A percentile compares a stretch with the other conserved stretches of the same genome.
These are phyloP conservation scores for Hozukius guyotensis DNA, from an alignment of 2,797 vertebrate genomes.

Conservation along the genomic window DNA sequence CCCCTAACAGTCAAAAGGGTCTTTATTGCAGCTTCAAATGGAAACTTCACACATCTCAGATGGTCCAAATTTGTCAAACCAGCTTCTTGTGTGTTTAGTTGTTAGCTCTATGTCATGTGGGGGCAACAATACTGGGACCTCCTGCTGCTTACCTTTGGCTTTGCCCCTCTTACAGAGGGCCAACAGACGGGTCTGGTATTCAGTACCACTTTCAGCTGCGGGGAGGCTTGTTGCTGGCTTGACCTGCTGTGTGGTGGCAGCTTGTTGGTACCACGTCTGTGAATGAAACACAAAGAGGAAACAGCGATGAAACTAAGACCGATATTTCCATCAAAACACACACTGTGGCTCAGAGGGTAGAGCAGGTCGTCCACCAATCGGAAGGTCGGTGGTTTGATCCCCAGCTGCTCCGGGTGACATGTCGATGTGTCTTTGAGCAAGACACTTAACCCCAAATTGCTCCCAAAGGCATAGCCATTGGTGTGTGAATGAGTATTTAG, in stretches of 20 bases:
- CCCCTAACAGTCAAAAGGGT: neutral
- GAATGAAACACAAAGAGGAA: slow-evolving; percentile 25
- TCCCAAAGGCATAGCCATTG: no score
- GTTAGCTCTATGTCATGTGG: neutral
- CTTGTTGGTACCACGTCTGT: slow-evolving; percentile 80
- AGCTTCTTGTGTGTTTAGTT: neutral
- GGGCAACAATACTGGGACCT: neutral
- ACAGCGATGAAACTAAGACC: neutral
- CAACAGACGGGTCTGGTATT: slow-evolving; percentile 58
- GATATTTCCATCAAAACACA: slow-evolving; percentile 35
- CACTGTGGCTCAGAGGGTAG: no score
- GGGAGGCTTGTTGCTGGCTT: neutral
- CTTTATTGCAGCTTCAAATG: neutral
- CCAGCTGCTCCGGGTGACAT: no score
- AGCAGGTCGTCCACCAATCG: no score
- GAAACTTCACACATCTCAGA: neutral
- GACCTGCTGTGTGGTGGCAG: neutral
- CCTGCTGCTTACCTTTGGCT: slow-evolving; percentile 79
- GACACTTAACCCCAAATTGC: no score
- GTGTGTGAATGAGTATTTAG: no score
- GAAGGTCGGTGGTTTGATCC: no score
- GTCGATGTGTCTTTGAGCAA: no score
- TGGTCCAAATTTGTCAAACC: neutral
- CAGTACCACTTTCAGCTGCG: fast-evolving
- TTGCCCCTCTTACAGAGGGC: slow-evolving; percentile 78